Conservation (phyloP, 2,113 vertebrate genomes). For the Mirounga angustirostris region DNA sequence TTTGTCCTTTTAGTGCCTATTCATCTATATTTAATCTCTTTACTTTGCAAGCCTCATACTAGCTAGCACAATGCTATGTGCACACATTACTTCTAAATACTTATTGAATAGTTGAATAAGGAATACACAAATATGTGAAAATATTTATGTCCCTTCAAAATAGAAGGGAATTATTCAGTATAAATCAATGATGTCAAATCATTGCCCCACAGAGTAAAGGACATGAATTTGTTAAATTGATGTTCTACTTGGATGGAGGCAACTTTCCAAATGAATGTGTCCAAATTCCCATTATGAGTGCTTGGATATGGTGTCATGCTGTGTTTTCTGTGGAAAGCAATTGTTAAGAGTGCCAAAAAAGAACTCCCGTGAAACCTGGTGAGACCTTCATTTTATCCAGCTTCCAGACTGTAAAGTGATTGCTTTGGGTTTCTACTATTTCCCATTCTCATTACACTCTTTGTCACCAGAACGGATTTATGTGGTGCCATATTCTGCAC, state of each 20-base stretch:
- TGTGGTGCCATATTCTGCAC: conserved; percentile 84
- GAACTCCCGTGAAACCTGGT: neutral
- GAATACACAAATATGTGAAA: conserved; percentile 19
- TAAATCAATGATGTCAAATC: conserved; percentile 35
- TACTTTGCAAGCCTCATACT: neutral
- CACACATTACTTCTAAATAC: neutral
- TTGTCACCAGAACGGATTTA: conserved; percentile 88
- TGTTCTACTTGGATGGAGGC: conserved; percentile 54
- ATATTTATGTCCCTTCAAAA: conserved; percentile 43
- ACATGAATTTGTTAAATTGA: conserved; percentile 62
- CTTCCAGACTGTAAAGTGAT: conserved; percentile 81
- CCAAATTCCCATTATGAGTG: conserved; percentile 30
- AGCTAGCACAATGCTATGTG: neutral
- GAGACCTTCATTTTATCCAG: conserved; percentile 40
- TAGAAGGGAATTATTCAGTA: neutral
- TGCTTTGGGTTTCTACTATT: conserved; percentile 83
- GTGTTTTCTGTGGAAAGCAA: conserved; percentile 55
- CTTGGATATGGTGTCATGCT: neutral
- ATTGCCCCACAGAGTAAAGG: neutral
- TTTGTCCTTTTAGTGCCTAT: neutral
- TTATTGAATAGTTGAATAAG: neutral
- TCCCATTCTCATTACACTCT: conserved; percentile 87
- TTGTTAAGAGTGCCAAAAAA: neutral
- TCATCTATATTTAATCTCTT: neutral
- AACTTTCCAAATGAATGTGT: conserved; percentile 67